Evolutionary conservation across 53 echinoderm and acorn worm genomes (phyloP), one percentile per base, ranked within the genome.

Genomic region (Patiria pectinifera): DNA sequence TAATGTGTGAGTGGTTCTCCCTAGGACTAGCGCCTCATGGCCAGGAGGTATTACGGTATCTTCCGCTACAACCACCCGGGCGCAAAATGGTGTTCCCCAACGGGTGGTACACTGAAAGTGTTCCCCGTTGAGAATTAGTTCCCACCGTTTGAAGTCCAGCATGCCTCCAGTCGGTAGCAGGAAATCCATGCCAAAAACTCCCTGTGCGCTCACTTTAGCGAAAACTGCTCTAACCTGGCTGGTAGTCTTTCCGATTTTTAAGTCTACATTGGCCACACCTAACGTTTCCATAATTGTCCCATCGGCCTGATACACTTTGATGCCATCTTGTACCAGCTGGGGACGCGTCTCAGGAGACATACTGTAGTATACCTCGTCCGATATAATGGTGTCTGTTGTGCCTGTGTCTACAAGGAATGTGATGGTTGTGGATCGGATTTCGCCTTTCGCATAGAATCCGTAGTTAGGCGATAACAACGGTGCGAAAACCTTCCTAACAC

Each of bases 391-490:
- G 35, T 82, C 92, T 24, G 94, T 94, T 25, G 92, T 82, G 6
- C 94, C 94, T 3, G 94, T 95, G 58, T 95, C 91, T 5, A 95
- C 24, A 13, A 93, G 66, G 18, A 91, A 85, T 6, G 59, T 66
- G 18, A 80, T 78, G n/a, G 66, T 53, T 43, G 90, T 93, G 14
- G 49, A 69, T 12, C 82, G 8, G 3, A 95, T 24, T 15, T 11
- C 62, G 14, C 92, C 95, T n/a, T 78, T 89, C 0, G 91, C 76
- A 71, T 83, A 95, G n/a, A 82, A 18, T 19, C 82, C 82, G n/a
- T 82, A 59, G 23, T 3, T 4, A 11, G 5, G 22, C 22, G 12
- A 15, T n/a, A n/a, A 10, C 18, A 11, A 11, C 76, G 22, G 74
- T 24, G 24, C 0, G 74, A 6, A 14, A 12, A 72, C 19, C 48